phyloP scores from a whole-genome alignment of 2,888 invertebrate genomes.

The Watsonalla binaria region DNA sequence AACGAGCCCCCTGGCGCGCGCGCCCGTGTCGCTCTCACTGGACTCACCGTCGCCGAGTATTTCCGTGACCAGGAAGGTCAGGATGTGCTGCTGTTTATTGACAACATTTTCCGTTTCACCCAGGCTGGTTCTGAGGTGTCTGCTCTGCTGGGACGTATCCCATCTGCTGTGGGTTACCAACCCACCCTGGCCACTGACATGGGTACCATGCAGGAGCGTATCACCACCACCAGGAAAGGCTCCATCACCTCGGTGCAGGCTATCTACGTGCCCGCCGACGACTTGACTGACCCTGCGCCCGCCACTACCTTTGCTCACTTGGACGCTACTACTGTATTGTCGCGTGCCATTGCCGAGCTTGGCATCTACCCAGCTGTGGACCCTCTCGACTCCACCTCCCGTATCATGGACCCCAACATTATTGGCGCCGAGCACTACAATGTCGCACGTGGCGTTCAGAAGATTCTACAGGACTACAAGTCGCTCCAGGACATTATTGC shows the following conservation, averaged over 20 bases:
- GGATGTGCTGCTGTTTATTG: slow-evolving; percentile 96
- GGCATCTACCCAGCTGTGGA: slow-evolving; percentile 97
- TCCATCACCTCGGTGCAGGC: slow-evolving; percentile 98
- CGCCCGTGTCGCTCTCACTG: slow-evolving; percentile 95
- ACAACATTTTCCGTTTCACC: slow-evolving; percentile 97
- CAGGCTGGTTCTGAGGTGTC: slow-evolving; percentile 95
- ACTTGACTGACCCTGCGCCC: slow-evolving; percentile 97
- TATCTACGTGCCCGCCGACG: slow-evolving; percentile 97
- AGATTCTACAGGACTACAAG: slow-evolving; percentile 91
- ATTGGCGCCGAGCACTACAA: slow-evolving; percentile 94
- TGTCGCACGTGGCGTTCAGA: slow-evolving; percentile 94
- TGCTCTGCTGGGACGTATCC: slow-evolving; percentile 96
- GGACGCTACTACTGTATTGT: slow-evolving; percentile 96
- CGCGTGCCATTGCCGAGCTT: slow-evolving; percentile 94
- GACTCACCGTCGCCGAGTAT: slow-evolving; percentile 95
- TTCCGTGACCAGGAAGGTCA: slow-evolving; percentile 97
- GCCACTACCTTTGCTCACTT: slow-evolving; percentile 97
- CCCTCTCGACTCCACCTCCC: slow-evolving; percentile 95
- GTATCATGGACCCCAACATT: slow-evolving; percentile 96
- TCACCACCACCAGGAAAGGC: slow-evolving; percentile 96
- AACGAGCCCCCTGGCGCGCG: slow-evolving; percentile 98
- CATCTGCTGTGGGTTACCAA: slow-evolving; percentile 97
- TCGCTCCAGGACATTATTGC: slow-evolving; percentile 93
- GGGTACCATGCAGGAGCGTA: slow-evolving; percentile 98
- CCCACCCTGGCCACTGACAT: slow-evolving; percentile 97